These are phyloP conservation scores for Tonatia bakeri DNA, from an alignment of 2,113 vertebrate species.

Conservation along the genomic window DNA sequence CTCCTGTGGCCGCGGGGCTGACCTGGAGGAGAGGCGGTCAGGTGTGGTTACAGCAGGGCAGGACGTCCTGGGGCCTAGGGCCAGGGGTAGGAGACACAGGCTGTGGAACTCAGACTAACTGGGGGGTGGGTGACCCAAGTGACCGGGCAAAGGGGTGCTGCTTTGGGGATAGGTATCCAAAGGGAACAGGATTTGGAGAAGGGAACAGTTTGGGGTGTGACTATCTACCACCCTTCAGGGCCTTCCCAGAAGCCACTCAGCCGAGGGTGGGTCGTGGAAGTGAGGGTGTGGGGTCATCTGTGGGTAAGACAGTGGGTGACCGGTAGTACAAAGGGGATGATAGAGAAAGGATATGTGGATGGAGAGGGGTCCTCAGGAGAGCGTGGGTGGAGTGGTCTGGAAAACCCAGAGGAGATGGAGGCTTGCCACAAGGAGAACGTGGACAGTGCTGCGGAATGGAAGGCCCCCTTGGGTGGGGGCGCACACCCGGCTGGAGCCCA, in stretches of 20 bases:
- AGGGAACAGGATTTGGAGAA: background rate
- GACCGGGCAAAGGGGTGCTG: too few relatives aligned
- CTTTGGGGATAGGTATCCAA: background rate
- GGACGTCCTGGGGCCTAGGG: background rate
- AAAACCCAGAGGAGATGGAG: accelerated
- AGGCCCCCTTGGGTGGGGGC: background rate
- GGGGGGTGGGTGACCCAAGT: accelerated
- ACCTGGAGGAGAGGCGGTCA: background rate
- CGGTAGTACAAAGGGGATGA: accelerated
- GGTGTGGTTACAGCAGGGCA: background rate
- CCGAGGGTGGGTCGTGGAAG: accelerated
- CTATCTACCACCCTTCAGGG: background rate
- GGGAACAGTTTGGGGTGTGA: background rate
- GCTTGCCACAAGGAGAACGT: background rate
- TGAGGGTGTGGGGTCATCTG: background rate
- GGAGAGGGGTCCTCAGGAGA: background rate
- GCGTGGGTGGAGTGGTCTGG: accelerated
- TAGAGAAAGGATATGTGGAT: accelerated
- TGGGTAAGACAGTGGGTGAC: background rate
- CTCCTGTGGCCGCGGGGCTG: accelerated
- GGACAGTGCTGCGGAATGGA: accelerated
- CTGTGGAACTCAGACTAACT: background rate
- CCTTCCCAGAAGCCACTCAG: background rate
- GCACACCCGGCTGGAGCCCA: background rate
- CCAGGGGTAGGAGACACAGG: background rate